Conservation (phyloP, 2,797 vertebrate genomes). For the Silurus lanzhouensis region DNA sequence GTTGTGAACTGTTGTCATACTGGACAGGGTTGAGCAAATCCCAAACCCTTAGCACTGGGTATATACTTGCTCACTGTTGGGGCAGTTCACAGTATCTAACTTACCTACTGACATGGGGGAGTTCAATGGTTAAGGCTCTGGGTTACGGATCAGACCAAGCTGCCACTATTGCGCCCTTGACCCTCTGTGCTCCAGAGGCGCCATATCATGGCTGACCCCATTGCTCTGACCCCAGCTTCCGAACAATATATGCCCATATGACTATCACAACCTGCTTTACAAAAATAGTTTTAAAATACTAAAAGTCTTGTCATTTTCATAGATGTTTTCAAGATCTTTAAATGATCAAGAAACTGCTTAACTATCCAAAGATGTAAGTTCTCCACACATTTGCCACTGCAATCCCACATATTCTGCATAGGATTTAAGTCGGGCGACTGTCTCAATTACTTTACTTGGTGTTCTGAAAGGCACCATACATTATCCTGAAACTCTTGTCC, state of each 20-base stretch:
- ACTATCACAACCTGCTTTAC: no score
- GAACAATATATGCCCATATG: no score
- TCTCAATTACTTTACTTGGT: background rate
- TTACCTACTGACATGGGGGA: background rate
- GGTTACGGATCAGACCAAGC: no score
- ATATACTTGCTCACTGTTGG: background rate
- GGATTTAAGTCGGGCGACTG: background rate
- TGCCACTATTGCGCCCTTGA: no score
- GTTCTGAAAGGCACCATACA: background rate
- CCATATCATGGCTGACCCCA: no score
- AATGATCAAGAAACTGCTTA: background rate
- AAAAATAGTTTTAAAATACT: no score
- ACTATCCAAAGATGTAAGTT: background rate
- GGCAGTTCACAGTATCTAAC: background rate
- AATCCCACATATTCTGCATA: background rate
- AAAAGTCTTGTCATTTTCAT: background rate
- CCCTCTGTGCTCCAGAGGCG: no score
- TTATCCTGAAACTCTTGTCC: background rate
- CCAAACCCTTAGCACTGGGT: background rate
- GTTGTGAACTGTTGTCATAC: background rate
- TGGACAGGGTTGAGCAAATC: background rate
- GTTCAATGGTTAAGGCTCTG: no score
- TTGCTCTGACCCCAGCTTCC: no score
- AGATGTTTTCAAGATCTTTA: background rate
- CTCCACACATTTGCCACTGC: background rate